Percentiles rank a stretch among this genome's conserved stretches.
phyloP scores from a whole-genome alignment of 2,888 invertebrate species.

The Eupithecia subumbrata region DNA sequence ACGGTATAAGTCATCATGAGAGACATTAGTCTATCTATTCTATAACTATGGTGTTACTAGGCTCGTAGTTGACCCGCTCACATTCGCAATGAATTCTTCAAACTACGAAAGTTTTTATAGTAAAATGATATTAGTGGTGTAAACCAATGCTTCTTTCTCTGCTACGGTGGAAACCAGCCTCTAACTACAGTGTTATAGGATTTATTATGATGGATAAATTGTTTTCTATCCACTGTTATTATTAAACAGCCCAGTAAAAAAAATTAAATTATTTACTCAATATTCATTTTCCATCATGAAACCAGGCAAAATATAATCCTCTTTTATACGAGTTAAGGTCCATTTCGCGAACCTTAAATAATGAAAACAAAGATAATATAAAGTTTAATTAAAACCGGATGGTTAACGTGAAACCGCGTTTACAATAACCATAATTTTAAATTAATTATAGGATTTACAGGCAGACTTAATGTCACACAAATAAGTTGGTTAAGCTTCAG shows the following conservation, averaged over 20 bases:
- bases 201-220: background rate
- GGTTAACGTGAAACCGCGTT: conserved; percentile 45
- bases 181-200: background rate
- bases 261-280: conserved; percentile 18
- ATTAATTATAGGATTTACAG: conserved; percentile 44
- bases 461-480: conserved; percentile 39
- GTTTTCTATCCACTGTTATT: background rate
- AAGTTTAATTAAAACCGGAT: conserved; percentile 47
- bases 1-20: no score
- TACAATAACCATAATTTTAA: conserved; percentile 45
- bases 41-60: no score
- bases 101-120: no score
- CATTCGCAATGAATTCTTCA: no score
- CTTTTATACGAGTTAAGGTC: conserved; percentile 32
- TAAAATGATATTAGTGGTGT: no score
- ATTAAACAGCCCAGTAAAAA: background rate
- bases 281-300: conserved; percentile 17
- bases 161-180: background rate
- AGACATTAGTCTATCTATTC: no score
- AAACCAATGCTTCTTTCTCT: background rate
- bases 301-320: conserved; percentile 29
- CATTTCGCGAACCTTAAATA: conserved; percentile 35
- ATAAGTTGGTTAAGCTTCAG: conserved; percentile 33
- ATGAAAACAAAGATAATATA: conserved; percentile 46
- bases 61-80: no score